Evolutionary conservation across 2,888 invertebrate genomes (phyloP), one percentile per base, ranked within the genome.

Genomic region (Hyposoter didymator): DNA sequence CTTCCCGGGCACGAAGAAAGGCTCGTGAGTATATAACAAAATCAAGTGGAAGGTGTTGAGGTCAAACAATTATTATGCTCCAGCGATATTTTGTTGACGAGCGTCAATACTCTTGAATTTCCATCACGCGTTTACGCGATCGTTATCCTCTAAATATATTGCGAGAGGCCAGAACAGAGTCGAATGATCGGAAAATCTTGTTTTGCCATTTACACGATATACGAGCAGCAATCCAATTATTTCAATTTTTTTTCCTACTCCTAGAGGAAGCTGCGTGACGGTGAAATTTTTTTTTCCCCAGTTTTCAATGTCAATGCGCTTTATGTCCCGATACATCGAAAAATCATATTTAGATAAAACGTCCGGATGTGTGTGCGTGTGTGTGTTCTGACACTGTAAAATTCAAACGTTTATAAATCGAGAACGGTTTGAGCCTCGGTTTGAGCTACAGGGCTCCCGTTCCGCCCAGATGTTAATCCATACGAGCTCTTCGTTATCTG

Each of bases 11-110:
- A 43, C 43, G 64, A 82, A 64, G 79, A 39, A 22, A 75, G 49
- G 43, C 80, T 64, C 78, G 85, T 85, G 76, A 52, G 43, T 55
- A n/a, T n/a, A n/a, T n/a, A 66, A 81, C 39, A 55, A 64, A 66
- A 64, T n/a, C 62, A 64, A 39, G 39, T 4, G 39, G 39, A 55
- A 66, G 52, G 49, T 64, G 69, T 73, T 47, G 43, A 52, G 72
- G 79, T 72, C 78, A 55, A 55, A 70, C 59, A 62, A 79, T 79
- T 62, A 79, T 72, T 47, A 22, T 59, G 32, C 69, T 70, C 62
- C 7, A 7, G 35, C 28, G 49, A 76, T 49, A 32, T 45, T n/a
- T n/a, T 62, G 45, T 62, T 47, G 47, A 47, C 64, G 47, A 47
- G 47, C 19, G 35, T 19, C 32, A 28, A 45, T 59, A 7, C 12